Conservation (phyloP, 35 echinoderm and acorn worm genomes). For the Apostichopus californicus region DNA sequence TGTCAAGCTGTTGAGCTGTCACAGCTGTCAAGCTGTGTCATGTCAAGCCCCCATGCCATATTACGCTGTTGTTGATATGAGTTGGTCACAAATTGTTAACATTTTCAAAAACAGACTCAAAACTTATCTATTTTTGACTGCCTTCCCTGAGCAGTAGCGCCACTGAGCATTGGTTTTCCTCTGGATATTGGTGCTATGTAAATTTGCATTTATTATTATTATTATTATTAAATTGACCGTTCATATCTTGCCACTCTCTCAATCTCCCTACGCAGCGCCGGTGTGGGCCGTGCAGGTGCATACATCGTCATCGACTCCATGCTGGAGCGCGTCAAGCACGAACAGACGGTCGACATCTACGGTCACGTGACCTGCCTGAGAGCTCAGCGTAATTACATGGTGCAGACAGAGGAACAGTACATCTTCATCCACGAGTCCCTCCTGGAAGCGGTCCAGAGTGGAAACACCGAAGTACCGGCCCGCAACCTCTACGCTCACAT, state of each 20-base stretch:
- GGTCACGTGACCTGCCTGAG: conserved; percentile 95
- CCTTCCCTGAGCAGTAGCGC: no score
- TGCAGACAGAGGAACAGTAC: conserved; percentile 98
- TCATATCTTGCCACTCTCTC: not conserved
- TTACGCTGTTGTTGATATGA: no score
- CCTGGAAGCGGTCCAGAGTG: conserved; percentile 91
- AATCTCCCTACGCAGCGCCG: conserved; percentile 69
- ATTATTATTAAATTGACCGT: no score
- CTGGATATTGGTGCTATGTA: no score
- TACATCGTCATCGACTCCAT: conserved; percentile 99
- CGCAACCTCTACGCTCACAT: conserved; percentile 96
- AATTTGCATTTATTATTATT: no score
- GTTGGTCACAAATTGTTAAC: not conserved
- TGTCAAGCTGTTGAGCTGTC: no score
- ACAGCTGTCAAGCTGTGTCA: no score
- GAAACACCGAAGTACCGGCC: conserved; percentile 93
- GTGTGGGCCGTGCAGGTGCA: conserved; percentile 92
- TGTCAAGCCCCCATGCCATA: no score
- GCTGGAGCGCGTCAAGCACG: conserved; percentile 96
- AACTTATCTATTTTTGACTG: no score
- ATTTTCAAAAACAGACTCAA: no score
- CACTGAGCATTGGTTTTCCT: no score
- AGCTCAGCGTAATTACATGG: conserved; percentile 99
- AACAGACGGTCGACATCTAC: conserved; percentile 98
- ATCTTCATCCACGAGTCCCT: conserved; percentile 99